Conservation (phyloP, 2,113 vertebrate species). For the Bufo gargarizans region DNA sequence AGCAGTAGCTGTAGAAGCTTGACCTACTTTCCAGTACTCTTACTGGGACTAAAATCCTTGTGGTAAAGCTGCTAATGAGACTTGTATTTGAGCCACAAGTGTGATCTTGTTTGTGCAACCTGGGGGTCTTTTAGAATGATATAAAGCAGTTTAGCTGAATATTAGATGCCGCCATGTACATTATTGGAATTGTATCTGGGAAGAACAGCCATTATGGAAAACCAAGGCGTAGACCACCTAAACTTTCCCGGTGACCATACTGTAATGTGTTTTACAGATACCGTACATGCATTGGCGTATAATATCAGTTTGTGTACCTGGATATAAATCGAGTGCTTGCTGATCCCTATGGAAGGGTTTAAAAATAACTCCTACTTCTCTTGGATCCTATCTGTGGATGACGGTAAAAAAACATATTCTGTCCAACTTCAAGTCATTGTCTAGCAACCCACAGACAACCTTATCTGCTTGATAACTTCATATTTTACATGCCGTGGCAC, state of each 20-base stretch:
- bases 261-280: background rate
- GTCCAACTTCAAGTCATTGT: no score
- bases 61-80: conserved; percentile 43
- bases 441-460: no score
- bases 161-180: background rate
- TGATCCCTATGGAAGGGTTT: no score
- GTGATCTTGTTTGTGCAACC: conserved; percentile 29
- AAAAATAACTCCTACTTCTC: no score
- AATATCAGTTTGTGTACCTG: no score
- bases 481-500: no score
- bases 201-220: background rate
- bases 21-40: conserved; percentile 29
- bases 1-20: conserved; percentile 5
- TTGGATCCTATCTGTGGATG: no score
- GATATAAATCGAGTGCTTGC: no score
- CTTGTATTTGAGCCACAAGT: background rate
- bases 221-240: background rate
- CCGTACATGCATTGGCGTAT: no score
- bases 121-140: background rate
- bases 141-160: background rate
- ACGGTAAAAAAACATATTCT: no score
- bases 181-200: background rate
- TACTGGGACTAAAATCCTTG: conserved; percentile 27
- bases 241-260: background rate
- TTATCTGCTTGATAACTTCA: no score